Percentiles rank a stretch among this genome's conserved stretches.
Conservation (phyloP, 2,797 vertebrate species). For the Tokudaia muenninki region DNA sequence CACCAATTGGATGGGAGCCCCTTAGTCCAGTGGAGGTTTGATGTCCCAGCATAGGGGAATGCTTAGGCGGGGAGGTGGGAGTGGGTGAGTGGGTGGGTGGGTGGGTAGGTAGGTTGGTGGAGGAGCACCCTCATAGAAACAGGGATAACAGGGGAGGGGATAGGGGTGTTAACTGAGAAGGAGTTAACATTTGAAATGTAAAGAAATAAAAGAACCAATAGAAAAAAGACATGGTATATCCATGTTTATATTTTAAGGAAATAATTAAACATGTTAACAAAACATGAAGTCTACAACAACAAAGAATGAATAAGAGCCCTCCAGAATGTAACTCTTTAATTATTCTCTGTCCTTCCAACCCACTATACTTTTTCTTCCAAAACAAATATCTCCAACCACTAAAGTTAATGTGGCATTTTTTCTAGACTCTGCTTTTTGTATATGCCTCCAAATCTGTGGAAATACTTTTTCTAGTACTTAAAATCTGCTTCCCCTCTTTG, state of each 20-base stretch:
- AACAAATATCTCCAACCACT: not conserved
- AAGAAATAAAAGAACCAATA: no score
- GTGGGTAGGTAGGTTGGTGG: no score
- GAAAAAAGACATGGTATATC: not conserved
- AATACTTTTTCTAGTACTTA: not conserved
- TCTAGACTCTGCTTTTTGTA: not conserved
- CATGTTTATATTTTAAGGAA: conserved; percentile 2
- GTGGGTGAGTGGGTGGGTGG: no score
- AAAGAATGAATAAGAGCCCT: not conserved
- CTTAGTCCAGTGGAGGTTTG: no score
- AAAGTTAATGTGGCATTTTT: not conserved
- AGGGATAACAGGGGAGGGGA: no score
- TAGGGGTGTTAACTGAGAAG: no score
- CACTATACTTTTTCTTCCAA: not conserved
- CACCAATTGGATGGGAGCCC: no score
- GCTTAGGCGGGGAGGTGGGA: no score
- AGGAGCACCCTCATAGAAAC: no score
- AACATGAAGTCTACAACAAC: not conserved
- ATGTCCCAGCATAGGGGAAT: no score
- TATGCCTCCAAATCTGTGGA: not conserved
- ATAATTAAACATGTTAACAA: not conserved
- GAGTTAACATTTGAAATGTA: no score
- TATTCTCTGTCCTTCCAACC: fast-evolving
- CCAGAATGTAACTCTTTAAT: fast-evolving
- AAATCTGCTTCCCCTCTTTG: not conserved